These are phyloP conservation scores for Baccha elongata DNA, from an alignment of 2,888 invertebrate species.

Conservation along the genomic window DNA sequence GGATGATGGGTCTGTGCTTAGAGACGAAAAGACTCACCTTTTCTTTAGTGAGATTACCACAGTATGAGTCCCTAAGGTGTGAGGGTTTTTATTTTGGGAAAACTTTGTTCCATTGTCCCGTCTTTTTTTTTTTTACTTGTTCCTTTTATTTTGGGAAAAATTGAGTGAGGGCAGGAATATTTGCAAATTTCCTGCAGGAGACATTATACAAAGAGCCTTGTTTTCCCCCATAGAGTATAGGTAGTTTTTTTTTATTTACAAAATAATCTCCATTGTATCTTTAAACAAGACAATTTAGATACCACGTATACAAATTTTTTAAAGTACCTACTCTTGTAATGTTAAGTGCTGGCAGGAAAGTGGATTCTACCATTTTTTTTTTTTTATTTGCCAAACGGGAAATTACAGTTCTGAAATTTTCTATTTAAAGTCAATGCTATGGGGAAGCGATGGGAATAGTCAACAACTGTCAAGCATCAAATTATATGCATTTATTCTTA, in stretches of 20 bases:
- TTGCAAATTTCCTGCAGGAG: constrained; percentile 9
- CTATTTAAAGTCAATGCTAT: neutral
- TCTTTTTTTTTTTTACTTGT: neutral
- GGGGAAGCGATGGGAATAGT: neutral
- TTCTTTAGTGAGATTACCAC: constrained; percentile 1
- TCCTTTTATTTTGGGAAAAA: neutral
- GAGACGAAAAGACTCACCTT: neutral
- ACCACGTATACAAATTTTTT: neutral
- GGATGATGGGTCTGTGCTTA: neutral
- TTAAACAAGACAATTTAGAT: too few relatives aligned
- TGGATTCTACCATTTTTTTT: constrained; percentile 10
- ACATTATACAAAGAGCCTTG: constrained; percentile 6
- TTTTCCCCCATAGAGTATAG: neutral
- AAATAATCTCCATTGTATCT: neutral
- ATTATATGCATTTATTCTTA: constrained; percentile 7
- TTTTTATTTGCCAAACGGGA: constrained; percentile 20
- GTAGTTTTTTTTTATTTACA: neutral
- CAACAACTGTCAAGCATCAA: constrained; percentile 4
- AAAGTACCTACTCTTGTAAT: constrained; percentile 9
- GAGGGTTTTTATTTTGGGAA: constrained; percentile 5
- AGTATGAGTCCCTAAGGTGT: constrained; percentile 2
- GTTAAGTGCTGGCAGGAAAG: constrained; percentile 11
- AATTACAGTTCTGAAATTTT: neutral
- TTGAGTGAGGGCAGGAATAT: neutral
- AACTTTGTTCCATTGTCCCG: constrained; percentile 13